Evolutionary conservation across 2,888 invertebrate species (phyloP).

Genomic region (Azorinus chamasolen): DNA sequence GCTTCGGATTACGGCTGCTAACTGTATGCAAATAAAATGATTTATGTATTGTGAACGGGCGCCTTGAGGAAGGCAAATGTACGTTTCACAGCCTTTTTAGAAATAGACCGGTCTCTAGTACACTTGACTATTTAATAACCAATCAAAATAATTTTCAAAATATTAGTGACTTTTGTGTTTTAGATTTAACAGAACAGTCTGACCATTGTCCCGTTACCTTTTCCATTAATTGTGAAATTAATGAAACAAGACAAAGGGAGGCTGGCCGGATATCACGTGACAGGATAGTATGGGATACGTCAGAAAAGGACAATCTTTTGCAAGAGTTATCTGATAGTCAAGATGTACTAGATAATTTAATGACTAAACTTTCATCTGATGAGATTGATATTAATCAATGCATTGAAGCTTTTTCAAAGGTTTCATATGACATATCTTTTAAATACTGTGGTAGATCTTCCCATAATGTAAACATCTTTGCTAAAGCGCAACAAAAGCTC

Average conservation of each 20-base stretch:
- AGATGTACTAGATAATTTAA: conserved; percentile 8
- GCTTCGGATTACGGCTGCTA: conserved; percentile 14
- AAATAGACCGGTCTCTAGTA: conserved; percentile 23
- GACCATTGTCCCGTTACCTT: conserved; percentile 20
- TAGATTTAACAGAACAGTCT: conserved; percentile 13
- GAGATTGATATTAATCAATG: conserved; percentile 2
- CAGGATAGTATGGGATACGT: background rate
- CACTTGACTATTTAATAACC: conserved; percentile 23
- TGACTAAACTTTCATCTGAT: background rate
- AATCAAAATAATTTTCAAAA: too few relatives aligned
- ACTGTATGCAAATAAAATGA: conserved; percentile 21
- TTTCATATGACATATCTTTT: conserved; percentile 20
- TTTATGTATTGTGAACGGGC: conserved; percentile 19
- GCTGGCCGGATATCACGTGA: background rate
- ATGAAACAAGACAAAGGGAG: background rate
- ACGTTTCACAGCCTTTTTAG: conserved; percentile 6
- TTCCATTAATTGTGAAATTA: background rate
- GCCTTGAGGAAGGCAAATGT: conserved; percentile 2
- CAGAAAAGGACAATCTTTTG: background rate
- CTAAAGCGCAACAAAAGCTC: conserved; percentile 3
- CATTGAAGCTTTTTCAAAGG: conserved; percentile 6
- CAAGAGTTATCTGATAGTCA: background rate
- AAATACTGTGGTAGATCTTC: conserved; percentile 17
- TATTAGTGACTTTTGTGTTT: conserved; percentile 5
- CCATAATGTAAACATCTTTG: background rate